Conservation (phyloP, 53 echinoderm and acorn worm species). For the Zoroaster sp. region DNA sequence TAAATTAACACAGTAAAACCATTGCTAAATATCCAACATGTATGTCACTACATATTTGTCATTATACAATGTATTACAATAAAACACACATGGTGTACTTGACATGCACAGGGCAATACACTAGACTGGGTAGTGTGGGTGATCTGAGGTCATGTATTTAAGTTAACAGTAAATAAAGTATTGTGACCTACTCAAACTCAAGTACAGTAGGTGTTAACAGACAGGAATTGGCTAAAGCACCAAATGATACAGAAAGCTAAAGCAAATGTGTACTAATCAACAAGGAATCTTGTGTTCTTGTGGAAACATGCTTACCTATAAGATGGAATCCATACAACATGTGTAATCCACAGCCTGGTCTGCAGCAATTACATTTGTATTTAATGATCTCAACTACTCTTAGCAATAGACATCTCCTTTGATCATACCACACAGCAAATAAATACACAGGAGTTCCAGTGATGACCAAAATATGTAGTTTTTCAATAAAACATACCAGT, state of each 20-base stretch:
- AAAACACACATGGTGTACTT: no score
- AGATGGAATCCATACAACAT: neutral
- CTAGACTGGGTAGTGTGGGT: neutral
- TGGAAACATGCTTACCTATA: neutral
- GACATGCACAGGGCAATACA: no score
- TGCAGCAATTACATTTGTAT: no score
- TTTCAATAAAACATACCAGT: neutral
- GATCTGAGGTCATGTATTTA: neutral
- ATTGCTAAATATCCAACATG: no score
- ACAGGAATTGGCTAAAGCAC: neutral
- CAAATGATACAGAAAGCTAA: neutral
- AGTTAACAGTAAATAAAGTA: neutral
- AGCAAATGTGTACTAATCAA: neutral
- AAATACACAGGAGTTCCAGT: neutral
- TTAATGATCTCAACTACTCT: no score
- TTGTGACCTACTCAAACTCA: neutral
- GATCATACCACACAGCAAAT: neutral
- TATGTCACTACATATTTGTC: no score
- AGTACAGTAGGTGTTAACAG: neutral
- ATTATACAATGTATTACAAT: no score
- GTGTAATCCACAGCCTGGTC: no score
- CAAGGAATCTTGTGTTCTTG: neutral
- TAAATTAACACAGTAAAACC: no score
- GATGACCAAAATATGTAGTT: neutral
- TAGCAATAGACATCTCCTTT: neutral